Conservation (phyloP, 2,113 vertebrate genomes). For the Megaleporinus macrocephalus region DNA sequence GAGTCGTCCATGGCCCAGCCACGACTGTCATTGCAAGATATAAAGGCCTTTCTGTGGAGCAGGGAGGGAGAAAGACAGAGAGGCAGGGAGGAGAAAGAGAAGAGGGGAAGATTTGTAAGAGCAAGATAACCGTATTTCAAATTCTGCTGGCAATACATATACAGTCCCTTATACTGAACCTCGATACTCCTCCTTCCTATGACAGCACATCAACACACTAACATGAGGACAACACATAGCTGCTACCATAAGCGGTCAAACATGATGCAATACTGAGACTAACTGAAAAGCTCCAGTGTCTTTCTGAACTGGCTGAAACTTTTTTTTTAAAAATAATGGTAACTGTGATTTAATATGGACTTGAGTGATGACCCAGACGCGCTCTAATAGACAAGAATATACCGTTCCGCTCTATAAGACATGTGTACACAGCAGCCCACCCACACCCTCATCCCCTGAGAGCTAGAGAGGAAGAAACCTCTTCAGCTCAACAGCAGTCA, state of each 20-base stretch:
- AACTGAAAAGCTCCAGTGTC: too few relatives aligned
- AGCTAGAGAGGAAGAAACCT: neutral
- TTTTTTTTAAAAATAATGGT: neutral
- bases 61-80: neutral
- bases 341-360: constrained; percentile 20
- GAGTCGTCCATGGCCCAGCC: constrained; percentile 9
- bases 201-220: neutral
- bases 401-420: neutral
- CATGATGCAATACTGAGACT: neutral
- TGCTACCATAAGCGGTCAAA: neutral
- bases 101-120: constrained; percentile 8
- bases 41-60: constrained; percentile 16
- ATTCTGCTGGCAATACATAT: neutral
- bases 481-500: constrained; percentile 17
- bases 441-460: neutral
- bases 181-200: neutral
- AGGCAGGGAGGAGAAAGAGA: neutral
- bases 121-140: constrained; percentile 24
- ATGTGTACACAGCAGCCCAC: constrained; percentile 3
- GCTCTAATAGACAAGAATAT: neutral
- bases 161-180: neutral
- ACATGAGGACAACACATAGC: neutral
- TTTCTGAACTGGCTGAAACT: too few relatives aligned
- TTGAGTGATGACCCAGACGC: neutral
- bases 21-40: constrained; percentile 15